These are phyloP conservation scores for Clostera curtula DNA, from an alignment of 2,888 invertebrate species.

Conservation along the genomic window DNA sequence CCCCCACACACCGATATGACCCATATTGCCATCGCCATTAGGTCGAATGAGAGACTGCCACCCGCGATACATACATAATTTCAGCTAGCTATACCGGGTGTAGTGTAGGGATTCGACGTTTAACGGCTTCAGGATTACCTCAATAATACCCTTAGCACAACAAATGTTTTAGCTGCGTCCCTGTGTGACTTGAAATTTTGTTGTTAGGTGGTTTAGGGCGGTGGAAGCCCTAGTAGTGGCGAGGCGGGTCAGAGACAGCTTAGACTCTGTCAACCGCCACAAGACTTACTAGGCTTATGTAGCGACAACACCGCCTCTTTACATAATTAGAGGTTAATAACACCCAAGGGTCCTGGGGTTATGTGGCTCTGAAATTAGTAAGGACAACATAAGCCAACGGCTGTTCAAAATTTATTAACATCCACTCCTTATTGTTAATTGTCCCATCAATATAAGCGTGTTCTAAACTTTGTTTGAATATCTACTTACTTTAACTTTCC, in stretches of 20 bases:
- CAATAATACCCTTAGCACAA: constrained; percentile 63
- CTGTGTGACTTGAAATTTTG: constrained; percentile 22
- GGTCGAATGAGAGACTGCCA: constrained; percentile 40
- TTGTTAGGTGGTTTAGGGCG: constrained; percentile 37
- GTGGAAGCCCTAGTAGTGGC: constrained; percentile 52
- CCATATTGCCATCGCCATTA: constrained; percentile 47
- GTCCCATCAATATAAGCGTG: no score
- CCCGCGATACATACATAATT: constrained; percentile 40
- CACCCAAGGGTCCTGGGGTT: constrained; percentile 8
- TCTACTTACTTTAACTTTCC: no score
- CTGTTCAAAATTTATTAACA: no score
- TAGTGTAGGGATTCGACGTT: constrained; percentile 68
- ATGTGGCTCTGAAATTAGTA: constrained; percentile 7
- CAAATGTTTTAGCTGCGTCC: constrained; percentile 60
- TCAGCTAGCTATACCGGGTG: constrained; percentile 58
- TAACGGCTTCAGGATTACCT: constrained; percentile 72
- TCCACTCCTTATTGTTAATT: no score
- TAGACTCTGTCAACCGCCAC: constrained; percentile 45
- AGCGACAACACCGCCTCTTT: constrained; percentile 32
- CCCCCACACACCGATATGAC: constrained; percentile 41
- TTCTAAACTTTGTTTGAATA: no score
- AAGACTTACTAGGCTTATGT: constrained; percentile 40
- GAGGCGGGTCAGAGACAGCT: constrained; percentile 48
- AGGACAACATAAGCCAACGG: no score
- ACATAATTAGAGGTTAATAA: constrained; percentile 40